Conservation (phyloP, 2,797 vertebrate genomes). For the Cercopithecus mitis region DNA sequence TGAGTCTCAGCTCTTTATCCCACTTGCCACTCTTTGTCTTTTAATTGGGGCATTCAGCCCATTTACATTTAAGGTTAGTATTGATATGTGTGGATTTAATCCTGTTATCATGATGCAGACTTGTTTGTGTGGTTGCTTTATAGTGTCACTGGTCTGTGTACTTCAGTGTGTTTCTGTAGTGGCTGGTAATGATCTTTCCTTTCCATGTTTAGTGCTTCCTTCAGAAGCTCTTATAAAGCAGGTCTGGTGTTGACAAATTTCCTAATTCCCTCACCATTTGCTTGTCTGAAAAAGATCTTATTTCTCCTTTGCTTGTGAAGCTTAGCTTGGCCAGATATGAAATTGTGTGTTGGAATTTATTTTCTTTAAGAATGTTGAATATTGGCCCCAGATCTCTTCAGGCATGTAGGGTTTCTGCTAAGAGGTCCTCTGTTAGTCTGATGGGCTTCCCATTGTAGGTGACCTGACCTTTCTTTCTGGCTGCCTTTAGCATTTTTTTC, state of each 20-base stretch:
- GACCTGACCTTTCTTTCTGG: not conserved
- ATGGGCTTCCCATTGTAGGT: not conserved
- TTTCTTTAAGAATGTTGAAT: not conserved
- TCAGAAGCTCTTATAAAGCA: not conserved
- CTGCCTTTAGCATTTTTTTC: not conserved
- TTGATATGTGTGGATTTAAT: not conserved
- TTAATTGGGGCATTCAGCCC: not conserved
- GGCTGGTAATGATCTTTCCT: not conserved
- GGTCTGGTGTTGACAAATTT: not conserved
- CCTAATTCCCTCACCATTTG: not conserved
- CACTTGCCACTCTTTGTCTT: not conserved
- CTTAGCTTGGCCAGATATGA: not conserved
- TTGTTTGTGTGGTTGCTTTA: not conserved
- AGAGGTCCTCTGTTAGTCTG: not conserved
- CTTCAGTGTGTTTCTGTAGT: not conserved
- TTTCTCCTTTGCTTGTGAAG: not conserved
- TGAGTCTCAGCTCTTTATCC: not conserved
- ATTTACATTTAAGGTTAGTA: not conserved
- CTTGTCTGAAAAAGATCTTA: not conserved
- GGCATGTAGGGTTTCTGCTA: not conserved
- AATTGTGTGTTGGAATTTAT: not conserved
- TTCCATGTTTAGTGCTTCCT: not conserved
- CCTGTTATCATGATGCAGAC: not conserved
- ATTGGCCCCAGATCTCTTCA: not conserved
- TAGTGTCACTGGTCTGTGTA: not conserved